phyloP scores from a whole-genome alignment of 2,113 vertebrate species.

The Falco punctatus region DNA sequence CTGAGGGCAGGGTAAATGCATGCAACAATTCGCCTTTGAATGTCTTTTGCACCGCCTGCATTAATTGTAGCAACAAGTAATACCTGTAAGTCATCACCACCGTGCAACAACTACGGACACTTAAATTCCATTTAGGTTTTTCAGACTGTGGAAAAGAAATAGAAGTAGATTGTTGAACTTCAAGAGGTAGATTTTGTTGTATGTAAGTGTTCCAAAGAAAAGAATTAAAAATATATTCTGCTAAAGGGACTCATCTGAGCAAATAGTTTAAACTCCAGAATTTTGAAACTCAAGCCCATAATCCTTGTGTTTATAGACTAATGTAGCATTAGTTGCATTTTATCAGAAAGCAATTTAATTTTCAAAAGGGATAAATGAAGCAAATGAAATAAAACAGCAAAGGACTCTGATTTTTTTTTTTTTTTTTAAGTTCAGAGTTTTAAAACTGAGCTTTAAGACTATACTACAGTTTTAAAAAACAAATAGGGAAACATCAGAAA shows the following conservation, averaged over 20 bases:
- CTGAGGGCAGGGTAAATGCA: neutral
- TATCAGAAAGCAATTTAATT: neutral
- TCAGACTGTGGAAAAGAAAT: neutral
- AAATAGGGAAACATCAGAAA: neutral
- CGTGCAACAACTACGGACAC: neutral
- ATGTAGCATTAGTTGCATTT: neutral
- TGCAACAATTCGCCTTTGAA: neutral
- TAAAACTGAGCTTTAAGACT: neutral
- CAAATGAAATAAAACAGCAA: neutral
- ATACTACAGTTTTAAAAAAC: neutral
- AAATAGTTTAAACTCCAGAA: neutral
- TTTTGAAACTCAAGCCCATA: neutral
- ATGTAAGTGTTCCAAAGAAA: neutral
- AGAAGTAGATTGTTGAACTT: neutral
- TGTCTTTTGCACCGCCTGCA: neutral
- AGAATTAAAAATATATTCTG: neutral
- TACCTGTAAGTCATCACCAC: neutral
- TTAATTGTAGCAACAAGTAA: neutral
- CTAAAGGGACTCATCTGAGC: neutral
- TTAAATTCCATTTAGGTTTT: neutral
- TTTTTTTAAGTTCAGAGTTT: neutral
- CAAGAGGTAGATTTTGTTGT: neutral
- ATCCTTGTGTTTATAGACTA: neutral
- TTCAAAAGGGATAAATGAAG: neutral
- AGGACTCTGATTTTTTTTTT: no score